Evolutionary conservation across 2,113 vertebrate species (phyloP), one percentile per base, ranked within the genome.

Genomic region (Ciconia boyciana): DNA sequence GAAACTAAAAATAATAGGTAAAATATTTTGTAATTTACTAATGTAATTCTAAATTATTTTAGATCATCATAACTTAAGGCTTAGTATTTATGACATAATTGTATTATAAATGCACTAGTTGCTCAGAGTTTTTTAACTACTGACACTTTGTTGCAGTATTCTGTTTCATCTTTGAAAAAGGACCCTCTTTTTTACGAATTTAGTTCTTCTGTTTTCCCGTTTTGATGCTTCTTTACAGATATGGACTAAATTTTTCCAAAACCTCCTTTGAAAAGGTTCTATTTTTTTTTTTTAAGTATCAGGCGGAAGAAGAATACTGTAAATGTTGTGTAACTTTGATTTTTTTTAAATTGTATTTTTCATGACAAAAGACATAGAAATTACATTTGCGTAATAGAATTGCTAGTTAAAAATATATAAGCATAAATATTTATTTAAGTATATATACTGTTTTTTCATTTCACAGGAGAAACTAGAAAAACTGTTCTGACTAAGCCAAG

Each of bases 391-490:
- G 7, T 84, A 21, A 44, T 34, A 54, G 32, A 79, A 19, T 16
- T 84, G 11, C 26, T 71, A 2, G 71, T 68, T 82, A 3, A 79
- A 81, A 55, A 32, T 36, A 11, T 19, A 1, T 28, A 36, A 60
- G n/a, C 18, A 25, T 62, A 29, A 65, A 39, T 29, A 17, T 2
- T 2, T 77, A 9, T 84, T n/a, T 36, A 81, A 51, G 21, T 60
- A 19, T 60, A 22, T 22, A 8, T n/a, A 4, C 20, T 21, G 0
- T 7, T n/a, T 54, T 91, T 94, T 76, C 1, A 5, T 88, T 97
- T 75, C n/a, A 61, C 71, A 99, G 99, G 99, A 89, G 99, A 99
- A 86, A 94, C 96, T 93, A 98, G 98, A 96, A 99, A 99, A 98
- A 99, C 99, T 1, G 98, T 99, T 49, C 95, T 99, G 81, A 98